Percentiles rank a stretch among this genome's conserved stretches.
phyloP scores from a whole-genome alignment of 37 sponge, comb jelly and placozoan genomes.

The Crambe crambe region DNA sequence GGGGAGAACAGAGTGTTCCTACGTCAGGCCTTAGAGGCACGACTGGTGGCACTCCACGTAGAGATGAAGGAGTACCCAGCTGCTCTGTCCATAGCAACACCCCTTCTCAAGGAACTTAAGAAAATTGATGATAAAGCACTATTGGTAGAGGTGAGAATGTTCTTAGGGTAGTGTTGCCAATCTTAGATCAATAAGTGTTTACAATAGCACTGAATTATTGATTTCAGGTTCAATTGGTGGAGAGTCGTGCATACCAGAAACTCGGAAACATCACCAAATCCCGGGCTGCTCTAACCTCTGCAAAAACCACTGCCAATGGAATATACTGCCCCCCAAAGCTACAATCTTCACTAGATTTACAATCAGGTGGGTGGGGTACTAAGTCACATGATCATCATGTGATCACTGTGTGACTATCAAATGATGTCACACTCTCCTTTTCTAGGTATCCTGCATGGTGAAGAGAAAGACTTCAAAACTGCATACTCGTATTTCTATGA shows the following conservation, averaged over 20 bases:
- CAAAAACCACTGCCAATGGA: slow-evolving; percentile 97
- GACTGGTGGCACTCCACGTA: slow-evolving; percentile 75
- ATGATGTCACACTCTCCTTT: slow-evolving; percentile 13
- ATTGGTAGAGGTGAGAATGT: slow-evolving; percentile 87
- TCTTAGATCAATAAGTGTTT: too few species aligned
- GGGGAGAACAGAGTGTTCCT: slow-evolving; percentile 91
- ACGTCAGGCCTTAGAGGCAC: slow-evolving; percentile 89
- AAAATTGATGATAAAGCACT: slow-evolving; percentile 97
- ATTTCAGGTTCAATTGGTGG: slow-evolving; percentile 86
- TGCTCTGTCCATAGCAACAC: slow-evolving; percentile 49
- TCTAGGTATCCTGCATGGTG: slow-evolving; percentile 90
- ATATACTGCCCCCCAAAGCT: slow-evolving; percentile 98
- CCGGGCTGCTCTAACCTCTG: slow-evolving; percentile 96
- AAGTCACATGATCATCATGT: neutral
- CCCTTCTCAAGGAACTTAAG: slow-evolving; percentile 91
- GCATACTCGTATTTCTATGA: slow-evolving; percentile 98
- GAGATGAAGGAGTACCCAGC: slow-evolving; percentile 64
- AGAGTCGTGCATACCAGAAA: slow-evolving; percentile 92
- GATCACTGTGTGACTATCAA: neutral
- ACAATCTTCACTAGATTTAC: slow-evolving; percentile 87
- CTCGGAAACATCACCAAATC: slow-evolving; percentile 83
- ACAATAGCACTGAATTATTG: neutral
- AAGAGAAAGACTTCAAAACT: slow-evolving; percentile 98
- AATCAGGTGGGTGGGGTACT: slow-evolving; percentile 77
- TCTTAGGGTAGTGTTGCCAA: too few species aligned